Base-by-base conservation (phyloP, 2,113 vertebrate species). In the Chrysochloris asiatica region DNA sequence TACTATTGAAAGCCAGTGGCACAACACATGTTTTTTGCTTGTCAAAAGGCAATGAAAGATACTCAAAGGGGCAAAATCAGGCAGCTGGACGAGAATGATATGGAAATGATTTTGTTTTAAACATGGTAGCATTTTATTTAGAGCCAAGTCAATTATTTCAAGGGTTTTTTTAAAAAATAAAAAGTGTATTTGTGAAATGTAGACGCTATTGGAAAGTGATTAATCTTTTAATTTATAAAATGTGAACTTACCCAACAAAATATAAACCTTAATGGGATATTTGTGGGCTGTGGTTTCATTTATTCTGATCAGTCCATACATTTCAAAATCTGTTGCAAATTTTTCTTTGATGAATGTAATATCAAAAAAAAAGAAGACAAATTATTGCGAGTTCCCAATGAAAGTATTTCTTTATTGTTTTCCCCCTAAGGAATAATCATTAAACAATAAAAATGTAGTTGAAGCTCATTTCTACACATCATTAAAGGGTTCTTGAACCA, bases 261-360 rank as follows among this genome's bases (percentile, higher is more conserved):
- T 90, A 43, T 48, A 90, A 91, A n/a, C 2, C 33, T 76, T 72
- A 63, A 88, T 22, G 50, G 89, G 45, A 47, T 28, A 50, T 91
- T 86, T 92, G 47, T 65, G 19, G 52, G 9, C 54, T 91, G 52
- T 41, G 88, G 69, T 95, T 96, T 96, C 94, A 92, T 95, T 97
- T 95, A 69, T 92, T 96, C 77, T 95, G 93, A 93, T 95, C 96
- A 88, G 65, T 76, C 38, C 48, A 90, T 89, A 93, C 92, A 95
- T 96, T 97, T 94, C 71, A 96, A 89, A 97, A 95, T 86, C 54
- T 56, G 30, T 73, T 36, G 76, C 45, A 91, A 1, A 21, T 91
- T 95, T 1, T 10, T 97, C 92, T 96, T 96, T 97, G 80, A 95
- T 95, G 91, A 96, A 80, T 86, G 91, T 93, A 95, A 82, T 88